Evolutionary conservation across 2,113 vertebrate species (phyloP).

Genomic region (Lota lota): DNA sequence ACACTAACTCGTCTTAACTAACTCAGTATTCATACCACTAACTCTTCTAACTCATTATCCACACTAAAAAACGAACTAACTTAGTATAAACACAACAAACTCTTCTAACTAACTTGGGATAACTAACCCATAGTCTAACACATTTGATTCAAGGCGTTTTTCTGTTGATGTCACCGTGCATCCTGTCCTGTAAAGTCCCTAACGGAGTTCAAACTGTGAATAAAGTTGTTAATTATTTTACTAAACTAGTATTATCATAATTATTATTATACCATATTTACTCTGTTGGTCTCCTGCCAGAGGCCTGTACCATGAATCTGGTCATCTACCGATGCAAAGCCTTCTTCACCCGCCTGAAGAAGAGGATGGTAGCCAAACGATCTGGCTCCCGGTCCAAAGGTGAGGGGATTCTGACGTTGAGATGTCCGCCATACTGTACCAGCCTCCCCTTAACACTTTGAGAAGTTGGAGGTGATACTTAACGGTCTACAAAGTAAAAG

Average conservation of each 20-base stretch:
- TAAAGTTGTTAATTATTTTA: too few relatives aligned
- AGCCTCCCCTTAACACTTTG: neutral
- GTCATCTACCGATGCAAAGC: conserved; percentile 71
- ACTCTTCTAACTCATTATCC: too few relatives aligned
- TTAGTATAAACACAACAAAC: too few relatives aligned
- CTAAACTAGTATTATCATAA: neutral
- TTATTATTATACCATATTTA: neutral
- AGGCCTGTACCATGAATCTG: conserved; percentile 61
- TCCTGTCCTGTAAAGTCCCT: too few relatives aligned
- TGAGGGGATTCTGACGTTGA: conserved; percentile 10
- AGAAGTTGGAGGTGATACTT: neutral
- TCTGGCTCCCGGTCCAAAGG: conserved; percentile 30
- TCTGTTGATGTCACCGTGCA: too few relatives aligned
- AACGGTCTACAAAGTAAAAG: too few relatives aligned
- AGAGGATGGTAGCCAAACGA: conserved; percentile 38
- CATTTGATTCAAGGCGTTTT: too few relatives aligned
- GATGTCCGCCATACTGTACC: neutral
- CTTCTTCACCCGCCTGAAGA: conserved; percentile 66
- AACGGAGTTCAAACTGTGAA: too few relatives aligned
- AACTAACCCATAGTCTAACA: neutral
- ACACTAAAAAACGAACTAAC: too few relatives aligned
- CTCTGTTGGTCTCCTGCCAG: conserved; percentile 33
- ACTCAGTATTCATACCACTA: too few relatives aligned
- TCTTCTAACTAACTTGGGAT: neutral
- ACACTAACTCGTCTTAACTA: too few relatives aligned